phyloP scores from a whole-genome alignment of 1,140 invertebrate genomes.

The Drosophila kepulauana region DNA sequence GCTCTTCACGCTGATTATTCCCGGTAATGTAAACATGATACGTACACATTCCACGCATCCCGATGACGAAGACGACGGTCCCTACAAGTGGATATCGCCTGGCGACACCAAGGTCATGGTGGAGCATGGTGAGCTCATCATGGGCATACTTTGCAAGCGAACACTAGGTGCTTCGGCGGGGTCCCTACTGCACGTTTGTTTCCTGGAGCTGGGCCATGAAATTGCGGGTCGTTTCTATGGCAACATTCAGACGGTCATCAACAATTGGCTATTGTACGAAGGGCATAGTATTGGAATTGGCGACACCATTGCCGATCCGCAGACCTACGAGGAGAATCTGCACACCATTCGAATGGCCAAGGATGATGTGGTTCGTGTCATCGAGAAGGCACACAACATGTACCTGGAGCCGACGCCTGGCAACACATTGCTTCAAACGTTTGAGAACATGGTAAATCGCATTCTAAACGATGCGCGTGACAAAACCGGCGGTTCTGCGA shows the following conservation, averaged over 20 bases:
- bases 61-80: constrained; percentile 99
- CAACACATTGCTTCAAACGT: constrained; percentile 97
- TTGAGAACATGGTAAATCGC: constrained; percentile 97
- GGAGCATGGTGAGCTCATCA: constrained; percentile 98
- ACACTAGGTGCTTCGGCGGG: constrained; percentile 98
- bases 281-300: constrained; percentile 99
- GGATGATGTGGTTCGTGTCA: constrained; percentile 99
- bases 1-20: constrained; percentile 99
- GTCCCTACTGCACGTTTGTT: constrained; percentile 98
- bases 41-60: constrained; percentile 99
- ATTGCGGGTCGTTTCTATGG: constrained; percentile 99
- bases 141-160: constrained; percentile 99
- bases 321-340: constrained; percentile 99
- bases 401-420: constrained; percentile 99
- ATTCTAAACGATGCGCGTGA: constrained; percentile 99
- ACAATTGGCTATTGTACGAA: constrained; percentile 99
- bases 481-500: constrained; percentile 99
- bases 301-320: constrained; percentile 99
- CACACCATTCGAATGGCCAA: constrained; percentile 99
- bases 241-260: constrained; percentile 99
- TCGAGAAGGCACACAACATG: constrained; percentile 99
- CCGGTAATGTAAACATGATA: constrained; percentile 99
- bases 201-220: constrained; percentile 98
- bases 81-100: constrained; percentile 99
- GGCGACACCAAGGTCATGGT: constrained; percentile 99